Percentiles rank a stretch among this genome's conserved stretches.
These are phyloP conservation scores for Dicrurus megarhynchus DNA, from an alignment of 2,113 vertebrate species.

Conservation along the genomic window DNA sequence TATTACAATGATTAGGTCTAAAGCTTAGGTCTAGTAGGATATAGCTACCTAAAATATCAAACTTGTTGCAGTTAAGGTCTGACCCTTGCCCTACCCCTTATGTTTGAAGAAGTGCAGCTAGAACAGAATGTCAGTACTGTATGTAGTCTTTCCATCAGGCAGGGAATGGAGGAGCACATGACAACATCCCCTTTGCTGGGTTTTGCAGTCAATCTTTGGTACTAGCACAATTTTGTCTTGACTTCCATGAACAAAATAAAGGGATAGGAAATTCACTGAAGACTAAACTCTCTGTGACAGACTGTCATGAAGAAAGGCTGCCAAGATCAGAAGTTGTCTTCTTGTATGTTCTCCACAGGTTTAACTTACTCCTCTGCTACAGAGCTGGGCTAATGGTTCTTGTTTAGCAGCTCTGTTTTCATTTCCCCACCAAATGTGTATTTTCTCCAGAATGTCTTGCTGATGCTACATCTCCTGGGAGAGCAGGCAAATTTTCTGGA, in stretches of 20 bases:
- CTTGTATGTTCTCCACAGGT: fast-evolving
- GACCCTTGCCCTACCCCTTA: not conserved
- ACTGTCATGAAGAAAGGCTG: not conserved
- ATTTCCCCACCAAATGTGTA: not conserved
- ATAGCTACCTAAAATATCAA: not conserved
- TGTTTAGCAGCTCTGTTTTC: not conserved
- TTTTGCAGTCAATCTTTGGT: not conserved
- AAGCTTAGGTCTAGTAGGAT: not conserved
- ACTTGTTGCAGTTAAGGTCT: not conserved
- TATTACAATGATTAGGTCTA: not conserved
- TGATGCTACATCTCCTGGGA: not conserved
- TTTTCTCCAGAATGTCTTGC: not conserved
- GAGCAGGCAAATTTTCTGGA: not conserved
- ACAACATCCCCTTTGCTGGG: not conserved
- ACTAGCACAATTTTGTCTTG: not conserved
- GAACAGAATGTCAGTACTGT: not conserved
- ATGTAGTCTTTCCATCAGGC: not conserved
- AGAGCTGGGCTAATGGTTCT: not conserved
- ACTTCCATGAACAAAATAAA: not conserved
- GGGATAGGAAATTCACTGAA: not conserved
- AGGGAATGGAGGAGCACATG: not conserved
- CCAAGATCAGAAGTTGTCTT: not conserved
- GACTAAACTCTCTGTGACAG: not conserved
- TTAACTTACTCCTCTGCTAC: not conserved
- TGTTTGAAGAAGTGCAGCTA: not conserved